These are phyloP conservation scores for Polia nebulosa DNA, from an alignment of 2,888 invertebrate genomes.

Conservation along the genomic window DNA sequence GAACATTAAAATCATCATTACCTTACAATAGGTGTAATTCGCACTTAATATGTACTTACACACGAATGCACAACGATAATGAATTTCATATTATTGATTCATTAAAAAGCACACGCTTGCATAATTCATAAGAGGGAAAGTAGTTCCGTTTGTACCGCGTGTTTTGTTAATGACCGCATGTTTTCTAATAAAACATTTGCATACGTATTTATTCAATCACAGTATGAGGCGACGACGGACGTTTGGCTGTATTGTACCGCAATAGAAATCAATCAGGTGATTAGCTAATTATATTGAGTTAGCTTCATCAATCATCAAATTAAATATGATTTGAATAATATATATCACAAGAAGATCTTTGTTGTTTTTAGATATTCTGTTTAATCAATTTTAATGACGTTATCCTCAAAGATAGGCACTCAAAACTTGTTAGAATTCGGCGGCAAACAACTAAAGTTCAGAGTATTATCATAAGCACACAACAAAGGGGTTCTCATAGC, in stretches of 20 bases:
- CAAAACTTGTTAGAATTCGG: conserved; percentile 27
- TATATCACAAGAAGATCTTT: neutral
- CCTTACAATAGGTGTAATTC: conserved; percentile 32
- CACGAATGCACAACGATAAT: conserved; percentile 44
- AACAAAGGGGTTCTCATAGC: conserved; percentile 47
- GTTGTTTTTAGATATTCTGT: neutral
- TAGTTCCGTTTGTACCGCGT: conserved; percentile 53
- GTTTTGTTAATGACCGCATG: conserved; percentile 56
- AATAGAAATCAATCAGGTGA: neutral
- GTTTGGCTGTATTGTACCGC: conserved; percentile 5
- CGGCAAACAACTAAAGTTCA: conserved; percentile 34
- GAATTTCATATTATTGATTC: conserved; percentile 63
- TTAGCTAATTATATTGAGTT: conserved; percentile 3
- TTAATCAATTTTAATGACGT: conserved; percentile 1
- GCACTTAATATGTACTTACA: conserved; percentile 4
- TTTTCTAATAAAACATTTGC: conserved; percentile 65
- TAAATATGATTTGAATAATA: neutral
- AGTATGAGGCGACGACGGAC: conserved; percentile 9
- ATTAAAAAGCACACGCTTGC: conserved; percentile 58
- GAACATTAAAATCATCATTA: conserved; percentile 12
- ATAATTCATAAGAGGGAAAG: conserved; percentile 67
- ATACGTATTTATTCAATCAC: conserved; percentile 45
- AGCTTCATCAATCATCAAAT: conserved; percentile 5
- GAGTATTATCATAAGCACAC: conserved; percentile 48
- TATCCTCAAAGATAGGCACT: neutral